phyloP scores from a whole-genome alignment of 2,797 vertebrate species.

The Sebastes goodei region DNA sequence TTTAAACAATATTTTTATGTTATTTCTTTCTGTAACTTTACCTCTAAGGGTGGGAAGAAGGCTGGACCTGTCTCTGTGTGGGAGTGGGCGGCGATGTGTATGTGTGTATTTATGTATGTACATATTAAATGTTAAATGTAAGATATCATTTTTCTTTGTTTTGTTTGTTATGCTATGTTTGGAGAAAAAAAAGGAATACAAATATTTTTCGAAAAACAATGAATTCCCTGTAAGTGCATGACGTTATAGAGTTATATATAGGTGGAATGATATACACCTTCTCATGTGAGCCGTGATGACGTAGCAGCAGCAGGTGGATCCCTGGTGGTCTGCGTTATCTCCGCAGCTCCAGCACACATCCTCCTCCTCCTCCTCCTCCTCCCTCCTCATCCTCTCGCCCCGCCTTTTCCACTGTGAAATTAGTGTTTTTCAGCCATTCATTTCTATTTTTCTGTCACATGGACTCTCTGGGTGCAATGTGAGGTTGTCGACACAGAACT shows the following conservation, averaged over 20 bases:
- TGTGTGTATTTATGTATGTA: too few species aligned
- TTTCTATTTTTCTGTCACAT: slow-evolving; percentile 22
- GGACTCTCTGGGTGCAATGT: slow-evolving; percentile 5
- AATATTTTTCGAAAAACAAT: too few species aligned
- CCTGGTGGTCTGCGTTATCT: slow-evolving; percentile 21
- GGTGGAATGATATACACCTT: background rate
- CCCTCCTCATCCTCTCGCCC: slow-evolving; percentile 29
- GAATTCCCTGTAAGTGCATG: background rate
- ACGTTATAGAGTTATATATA: background rate
- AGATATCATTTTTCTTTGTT: too few species aligned
- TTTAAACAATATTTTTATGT: too few species aligned
- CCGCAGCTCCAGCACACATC: slow-evolving; percentile 25
- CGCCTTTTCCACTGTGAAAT: slow-evolving; percentile 35
- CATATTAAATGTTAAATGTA: too few species aligned
- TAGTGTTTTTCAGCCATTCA: slow-evolving; percentile 4
- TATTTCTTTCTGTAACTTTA: too few species aligned
- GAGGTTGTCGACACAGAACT: slow-evolving; percentile 30
- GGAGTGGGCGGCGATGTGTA: too few species aligned
- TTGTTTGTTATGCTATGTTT: too few species aligned
- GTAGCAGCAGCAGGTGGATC: slow-evolving; percentile 28
- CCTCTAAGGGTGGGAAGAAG: too few species aligned
- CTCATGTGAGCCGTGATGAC: slow-evolving; percentile 33
- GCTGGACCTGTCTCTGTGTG: too few species aligned
- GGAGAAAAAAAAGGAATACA: too few species aligned
- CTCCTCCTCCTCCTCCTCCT: background rate